A percentile compares a stretch with the other conserved stretches of the same genome.
phyloP scores from a whole-genome alignment of 2,888 invertebrate genomes.

The Metopia argyrocephala region DNA sequence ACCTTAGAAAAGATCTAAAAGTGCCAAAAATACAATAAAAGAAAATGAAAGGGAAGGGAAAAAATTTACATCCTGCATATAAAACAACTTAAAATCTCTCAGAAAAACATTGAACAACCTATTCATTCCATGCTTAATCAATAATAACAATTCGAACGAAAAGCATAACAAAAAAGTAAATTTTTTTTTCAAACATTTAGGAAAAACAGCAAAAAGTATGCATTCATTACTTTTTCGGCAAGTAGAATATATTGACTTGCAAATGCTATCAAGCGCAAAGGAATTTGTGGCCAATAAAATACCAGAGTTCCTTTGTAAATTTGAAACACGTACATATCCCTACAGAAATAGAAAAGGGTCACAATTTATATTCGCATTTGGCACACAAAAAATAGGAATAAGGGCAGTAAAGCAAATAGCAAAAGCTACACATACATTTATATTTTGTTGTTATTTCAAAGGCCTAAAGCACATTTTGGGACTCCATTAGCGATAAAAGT shows the following conservation, averaged over 20 bases:
- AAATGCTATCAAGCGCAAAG: not conserved
- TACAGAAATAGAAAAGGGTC: not conserved
- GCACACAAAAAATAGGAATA: not conserved
- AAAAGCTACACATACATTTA: not conserved
- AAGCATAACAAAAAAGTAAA: constrained; percentile 4
- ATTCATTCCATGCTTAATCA: not conserved
- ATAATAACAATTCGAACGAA: not conserved
- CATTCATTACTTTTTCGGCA: not conserved
- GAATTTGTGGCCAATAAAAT: not conserved
- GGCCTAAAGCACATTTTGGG: not conserved
- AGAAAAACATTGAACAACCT: not conserved
- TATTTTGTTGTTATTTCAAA: too few relatives aligned
- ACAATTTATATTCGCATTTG: constrained; percentile 1
- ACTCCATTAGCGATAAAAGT: not conserved
- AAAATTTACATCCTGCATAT: not conserved
- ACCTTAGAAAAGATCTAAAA: not conserved
- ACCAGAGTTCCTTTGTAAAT: not conserved
- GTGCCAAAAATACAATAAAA: not conserved
- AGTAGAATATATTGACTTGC: not conserved
- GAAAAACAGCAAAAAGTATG: not conserved
- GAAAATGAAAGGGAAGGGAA: not conserved
- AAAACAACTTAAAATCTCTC: not conserved
- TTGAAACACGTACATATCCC: not conserved
- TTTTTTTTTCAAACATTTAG: not conserved
- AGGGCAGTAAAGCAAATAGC: not conserved